phyloP scores from a whole-genome alignment of 1,140 invertebrate species.

The Cyrtorhinus lividipennis region DNA sequence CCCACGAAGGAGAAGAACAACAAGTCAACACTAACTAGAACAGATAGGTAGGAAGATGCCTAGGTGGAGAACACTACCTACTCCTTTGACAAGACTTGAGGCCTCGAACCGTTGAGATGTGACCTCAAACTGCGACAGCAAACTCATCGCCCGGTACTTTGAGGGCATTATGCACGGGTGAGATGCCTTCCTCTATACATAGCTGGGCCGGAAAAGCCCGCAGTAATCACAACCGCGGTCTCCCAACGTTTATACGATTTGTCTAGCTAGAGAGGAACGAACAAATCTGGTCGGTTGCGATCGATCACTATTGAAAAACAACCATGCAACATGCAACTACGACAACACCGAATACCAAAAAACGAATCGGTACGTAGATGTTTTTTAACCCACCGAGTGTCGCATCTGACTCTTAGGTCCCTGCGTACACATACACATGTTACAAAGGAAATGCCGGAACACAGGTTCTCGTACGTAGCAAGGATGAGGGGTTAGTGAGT shows the following conservation, averaged over 20 bases:
- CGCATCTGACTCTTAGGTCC: conserved; percentile 28
- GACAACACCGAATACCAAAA: background rate
- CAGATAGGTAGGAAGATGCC: too few relatives aligned
- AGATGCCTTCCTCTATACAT: background rate
- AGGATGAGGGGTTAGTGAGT: too few relatives aligned
- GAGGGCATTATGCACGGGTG: conserved; percentile 1
- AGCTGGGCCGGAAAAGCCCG: background rate
- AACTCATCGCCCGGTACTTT: background rate
- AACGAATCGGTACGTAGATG: background rate
- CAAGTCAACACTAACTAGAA: too few relatives aligned
- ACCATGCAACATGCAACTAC: background rate
- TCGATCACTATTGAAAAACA: too few relatives aligned
- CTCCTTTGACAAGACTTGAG: too few relatives aligned
- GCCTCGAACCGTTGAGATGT: background rate
- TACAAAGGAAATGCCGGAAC: conserved; percentile 10
- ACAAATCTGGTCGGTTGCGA: too few relatives aligned
- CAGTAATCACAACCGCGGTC: background rate
- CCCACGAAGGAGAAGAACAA: too few relatives aligned
- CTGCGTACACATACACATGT: conserved; percentile 23
- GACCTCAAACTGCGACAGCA: too few relatives aligned
- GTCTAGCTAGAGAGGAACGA: too few relatives aligned
- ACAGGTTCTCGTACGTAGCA: too few relatives aligned
- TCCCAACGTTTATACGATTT: background rate
- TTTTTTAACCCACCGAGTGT: conserved; percentile 25
- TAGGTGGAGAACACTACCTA: too few relatives aligned